These are phyloP conservation scores for Hydrochoerus hydrochaeris DNA, from an alignment of 2,113 vertebrate species.

Conservation along the genomic window DNA sequence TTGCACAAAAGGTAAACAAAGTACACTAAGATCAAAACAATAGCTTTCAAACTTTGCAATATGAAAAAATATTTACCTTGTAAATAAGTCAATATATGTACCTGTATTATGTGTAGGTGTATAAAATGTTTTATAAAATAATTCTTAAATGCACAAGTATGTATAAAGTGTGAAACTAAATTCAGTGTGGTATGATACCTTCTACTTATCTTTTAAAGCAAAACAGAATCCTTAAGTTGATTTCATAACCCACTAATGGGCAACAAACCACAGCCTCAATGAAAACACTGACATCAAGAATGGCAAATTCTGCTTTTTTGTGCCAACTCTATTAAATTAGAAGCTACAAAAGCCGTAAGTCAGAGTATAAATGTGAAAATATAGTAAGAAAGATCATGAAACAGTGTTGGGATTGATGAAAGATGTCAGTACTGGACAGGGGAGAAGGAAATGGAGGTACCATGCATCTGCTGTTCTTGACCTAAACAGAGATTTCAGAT, in stretches of 20 bases:
- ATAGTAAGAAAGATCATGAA: neutral
- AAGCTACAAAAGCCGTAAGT: neutral
- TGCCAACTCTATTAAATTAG: neutral
- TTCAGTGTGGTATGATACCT: neutral
- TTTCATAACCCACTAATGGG: neutral
- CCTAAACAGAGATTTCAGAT: neutral
- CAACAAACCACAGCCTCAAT: neutral
- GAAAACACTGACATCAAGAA: neutral
- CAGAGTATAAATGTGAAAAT: neutral
- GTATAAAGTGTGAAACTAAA: neutral
- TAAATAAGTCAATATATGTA: neutral
- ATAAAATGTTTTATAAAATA: neutral
- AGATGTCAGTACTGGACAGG: neutral
- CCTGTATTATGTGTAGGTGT: neutral
- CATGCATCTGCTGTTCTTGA: neutral
- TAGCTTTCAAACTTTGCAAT: constrained; percentile 37
- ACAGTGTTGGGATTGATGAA: neutral
- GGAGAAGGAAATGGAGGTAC: neutral
- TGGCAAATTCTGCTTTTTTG: neutral
- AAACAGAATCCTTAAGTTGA: neutral
- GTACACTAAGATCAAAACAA: neutral
- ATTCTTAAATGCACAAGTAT: neutral
- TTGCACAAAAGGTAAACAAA: neutral
- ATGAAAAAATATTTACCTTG: constrained; percentile 11
- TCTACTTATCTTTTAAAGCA: neutral